Evolutionary conservation across 2,888 invertebrate genomes (phyloP).

Genomic region (Drosophila leonis): DNA sequence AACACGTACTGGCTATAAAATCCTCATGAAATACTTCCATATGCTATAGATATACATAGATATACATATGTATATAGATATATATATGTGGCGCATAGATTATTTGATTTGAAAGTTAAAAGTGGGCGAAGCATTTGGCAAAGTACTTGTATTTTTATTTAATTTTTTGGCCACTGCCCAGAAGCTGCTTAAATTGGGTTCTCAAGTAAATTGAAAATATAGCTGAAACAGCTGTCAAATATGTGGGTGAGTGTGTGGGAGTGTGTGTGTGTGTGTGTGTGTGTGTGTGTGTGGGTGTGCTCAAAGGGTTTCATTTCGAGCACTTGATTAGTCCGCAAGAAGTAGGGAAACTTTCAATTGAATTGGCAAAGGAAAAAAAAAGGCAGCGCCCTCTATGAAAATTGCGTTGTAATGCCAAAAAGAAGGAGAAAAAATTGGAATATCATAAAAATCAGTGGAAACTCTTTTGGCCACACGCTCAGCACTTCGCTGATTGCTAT

Average conservation of each 20-base stretch:
- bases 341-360: conserved; percentile 53
- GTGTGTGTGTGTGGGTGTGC: conserved; percentile 4
- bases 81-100: conserved; percentile 46
- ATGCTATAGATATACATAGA: conserved; percentile 14
- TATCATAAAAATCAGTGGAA: conserved; percentile 58
- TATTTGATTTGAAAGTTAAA: conserved; percentile 59
- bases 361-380: conserved; percentile 41
- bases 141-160: conserved; percentile 55
- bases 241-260: conserved; percentile 3
- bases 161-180: conserved; percentile 41
- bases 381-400: conserved; percentile 14
- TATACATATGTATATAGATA: conserved; percentile 6
- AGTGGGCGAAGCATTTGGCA: conserved; percentile 35
- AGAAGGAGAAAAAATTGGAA: conserved; percentile 25
- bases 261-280: conserved; percentile 2
- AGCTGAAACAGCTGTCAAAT: conserved; percentile 55
- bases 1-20: conserved; percentile 69
- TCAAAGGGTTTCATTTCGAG: conserved; percentile 42
- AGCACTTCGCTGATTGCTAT: conserved; percentile 50
- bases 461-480: conserved; percentile 2
- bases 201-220: conserved; percentile 58
- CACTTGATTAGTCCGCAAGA: conserved; percentile 50
- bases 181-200: conserved; percentile 42
- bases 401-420: conserved; percentile 43
- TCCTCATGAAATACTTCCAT: conserved; percentile 46